These are phyloP conservation scores for Drosophila hawaiiensis DNA, from an alignment of 2,888 invertebrate species.

Conservation along the genomic window DNA sequence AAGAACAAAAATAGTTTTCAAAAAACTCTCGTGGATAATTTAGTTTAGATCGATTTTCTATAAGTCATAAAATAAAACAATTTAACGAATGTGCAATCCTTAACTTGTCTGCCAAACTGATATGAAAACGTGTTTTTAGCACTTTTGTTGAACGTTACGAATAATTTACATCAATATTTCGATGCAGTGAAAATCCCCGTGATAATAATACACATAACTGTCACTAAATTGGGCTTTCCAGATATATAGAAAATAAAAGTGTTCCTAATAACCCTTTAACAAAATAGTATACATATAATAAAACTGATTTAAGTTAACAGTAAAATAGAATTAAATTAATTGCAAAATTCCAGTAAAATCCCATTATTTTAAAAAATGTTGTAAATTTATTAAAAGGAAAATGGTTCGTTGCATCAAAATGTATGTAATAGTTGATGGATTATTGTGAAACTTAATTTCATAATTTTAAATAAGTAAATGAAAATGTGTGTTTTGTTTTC, in stretches of 20 bases:
- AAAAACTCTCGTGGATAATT: too few relatives aligned
- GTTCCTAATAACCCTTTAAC: neutral
- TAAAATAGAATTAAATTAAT: neutral
- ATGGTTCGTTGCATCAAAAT: conserved; percentile 22
- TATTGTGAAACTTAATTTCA: conserved; percentile 17
- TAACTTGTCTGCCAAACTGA: neutral
- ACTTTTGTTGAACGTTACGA: neutral
- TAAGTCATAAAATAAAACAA: neutral
- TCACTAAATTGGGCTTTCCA: neutral
- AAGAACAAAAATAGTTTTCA: too few relatives aligned
- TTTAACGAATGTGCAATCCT: neutral
- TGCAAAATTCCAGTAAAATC: neutral
- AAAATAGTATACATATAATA: neutral
- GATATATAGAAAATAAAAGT: neutral
- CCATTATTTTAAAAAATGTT: neutral
- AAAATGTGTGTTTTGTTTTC: conserved; percentile 42
- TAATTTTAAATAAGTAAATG: conserved; percentile 15
- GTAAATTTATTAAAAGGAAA: neutral
- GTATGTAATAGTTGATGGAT: conserved; percentile 26
- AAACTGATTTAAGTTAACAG: neutral
- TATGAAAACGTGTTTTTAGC: neutral
- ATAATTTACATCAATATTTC: neutral
- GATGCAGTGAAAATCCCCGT: neutral
- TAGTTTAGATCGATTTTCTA: neutral
- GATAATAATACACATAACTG: neutral